Evolutionary conservation across 2,113 vertebrate species (phyloP).

Genomic region (Morone chrysops): DNA sequence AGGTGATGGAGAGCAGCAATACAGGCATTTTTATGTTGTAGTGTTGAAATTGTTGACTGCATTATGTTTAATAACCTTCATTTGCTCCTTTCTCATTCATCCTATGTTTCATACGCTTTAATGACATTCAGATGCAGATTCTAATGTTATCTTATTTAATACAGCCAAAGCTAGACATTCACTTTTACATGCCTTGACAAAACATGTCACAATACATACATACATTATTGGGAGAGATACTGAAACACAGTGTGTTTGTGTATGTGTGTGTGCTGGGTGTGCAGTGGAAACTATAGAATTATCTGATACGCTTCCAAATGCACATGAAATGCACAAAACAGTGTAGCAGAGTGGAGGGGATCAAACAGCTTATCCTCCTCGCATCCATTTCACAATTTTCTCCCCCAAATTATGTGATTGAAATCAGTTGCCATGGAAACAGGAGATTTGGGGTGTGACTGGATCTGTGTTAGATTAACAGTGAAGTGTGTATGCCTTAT

Average conservation of each 20-base stretch:
- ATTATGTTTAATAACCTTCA: conserved; percentile 44
- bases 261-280: not conserved
- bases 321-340: conserved; percentile 41
- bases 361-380: conserved; percentile 55
- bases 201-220: not conserved
- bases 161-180: conserved; percentile 1
- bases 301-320: conserved; percentile 16
- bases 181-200: conserved; percentile 5
- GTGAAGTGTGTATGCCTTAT: not conserved
- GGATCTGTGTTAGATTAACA: conserved; percentile 28
- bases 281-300: conserved; percentile 14
- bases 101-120: not conserved
- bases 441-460: conserved; percentile 32
- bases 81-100: conserved; percentile 41
- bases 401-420: conserved; percentile 58
- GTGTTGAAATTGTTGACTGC: conserved; percentile 42
- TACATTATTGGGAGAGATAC: conserved; percentile 45
- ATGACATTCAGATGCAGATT: conserved; percentile 25
- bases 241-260: not conserved
- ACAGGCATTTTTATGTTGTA: conserved; percentile 29
- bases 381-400: conserved; percentile 50
- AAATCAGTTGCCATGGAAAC: conserved; percentile 71
- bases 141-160: conserved; percentile 14
- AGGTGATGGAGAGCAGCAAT: conserved; percentile 27
- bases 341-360: conserved; percentile 41